Evolutionary conservation across 2,113 vertebrate species (phyloP).

Genomic region (Chloropsis cyanopogon): DNA sequence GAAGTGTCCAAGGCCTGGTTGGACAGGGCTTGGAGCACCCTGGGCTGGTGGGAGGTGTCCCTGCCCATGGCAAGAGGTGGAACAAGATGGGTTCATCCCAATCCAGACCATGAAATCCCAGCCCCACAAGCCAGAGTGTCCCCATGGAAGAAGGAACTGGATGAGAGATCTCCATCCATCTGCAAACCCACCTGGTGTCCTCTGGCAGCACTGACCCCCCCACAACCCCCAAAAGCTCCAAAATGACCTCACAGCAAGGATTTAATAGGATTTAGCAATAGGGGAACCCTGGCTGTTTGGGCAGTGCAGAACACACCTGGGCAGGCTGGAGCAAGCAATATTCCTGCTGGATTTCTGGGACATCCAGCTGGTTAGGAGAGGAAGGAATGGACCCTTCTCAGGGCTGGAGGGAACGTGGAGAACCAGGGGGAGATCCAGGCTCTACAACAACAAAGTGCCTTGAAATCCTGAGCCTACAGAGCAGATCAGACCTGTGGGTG

Average conservation of each 20-base stretch:
- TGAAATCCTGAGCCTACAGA: not conserved
- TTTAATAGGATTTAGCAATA: not conserved
- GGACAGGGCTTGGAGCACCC: accelerated
- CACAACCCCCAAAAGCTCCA: not conserved
- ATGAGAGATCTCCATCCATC: not conserved
- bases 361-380: not conserved
- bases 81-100: not conserved
- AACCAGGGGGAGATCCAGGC: accelerated
- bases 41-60: accelerated
- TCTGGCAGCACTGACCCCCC: not conserved
- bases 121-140: not conserved
- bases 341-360: not conserved
- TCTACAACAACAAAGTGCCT: not conserved
- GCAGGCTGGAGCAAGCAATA: not conserved
- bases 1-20: not conserved
- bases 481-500: not conserved
- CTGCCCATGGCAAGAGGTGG: not conserved
- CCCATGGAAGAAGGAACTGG: not conserved
- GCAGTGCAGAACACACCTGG: not conserved
- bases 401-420: not conserved
- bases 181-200: not conserved
- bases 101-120: not conserved
- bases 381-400: not conserved
- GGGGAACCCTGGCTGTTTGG: not conserved
- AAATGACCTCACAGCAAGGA: not conserved